Percentiles rank a stretch among this genome's conserved stretches.
Evolutionary conservation across 2,113 vertebrate genomes (phyloP).

Genomic region (Mesocricetus auratus): DNA sequence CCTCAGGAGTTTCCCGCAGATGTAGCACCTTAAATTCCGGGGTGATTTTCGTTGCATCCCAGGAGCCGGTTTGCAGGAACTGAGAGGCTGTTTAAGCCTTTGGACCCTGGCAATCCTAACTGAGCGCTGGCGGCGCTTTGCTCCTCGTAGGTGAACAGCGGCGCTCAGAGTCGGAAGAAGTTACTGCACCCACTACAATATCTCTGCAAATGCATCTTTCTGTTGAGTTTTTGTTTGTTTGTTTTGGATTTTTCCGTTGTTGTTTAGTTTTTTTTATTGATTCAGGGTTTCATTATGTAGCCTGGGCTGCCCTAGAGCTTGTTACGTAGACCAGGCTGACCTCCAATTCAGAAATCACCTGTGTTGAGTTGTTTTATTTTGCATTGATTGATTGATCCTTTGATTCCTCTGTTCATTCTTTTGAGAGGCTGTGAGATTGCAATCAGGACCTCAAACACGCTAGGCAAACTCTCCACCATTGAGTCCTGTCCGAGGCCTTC

Average conservation of each 20-base stretch:
- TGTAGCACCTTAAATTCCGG: constrained; percentile 33
- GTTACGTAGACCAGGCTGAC: no score
- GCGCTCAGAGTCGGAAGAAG: constrained; percentile 79
- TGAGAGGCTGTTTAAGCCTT: constrained; percentile 40
- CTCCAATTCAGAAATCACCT: no score
- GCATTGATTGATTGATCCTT: neutral
- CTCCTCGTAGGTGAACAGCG: constrained; percentile 80
- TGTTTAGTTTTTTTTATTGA: no score
- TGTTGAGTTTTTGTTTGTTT: constrained; percentile 13
- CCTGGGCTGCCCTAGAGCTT: no score
- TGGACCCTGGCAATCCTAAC: constrained; percentile 31
- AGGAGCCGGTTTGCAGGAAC: neutral
- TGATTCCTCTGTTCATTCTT: neutral
- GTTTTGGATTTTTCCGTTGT: no score
- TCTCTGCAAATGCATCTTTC: neutral
- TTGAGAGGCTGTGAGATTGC: neutral
- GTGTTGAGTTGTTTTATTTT: constrained; percentile 43
- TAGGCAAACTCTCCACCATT: neutral
- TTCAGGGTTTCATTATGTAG: no score
- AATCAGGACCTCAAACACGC: no score
- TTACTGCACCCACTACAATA: constrained; percentile 72
- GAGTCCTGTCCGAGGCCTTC: neutral
- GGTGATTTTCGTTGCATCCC: constrained; percentile 36
- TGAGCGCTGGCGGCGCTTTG: neutral
- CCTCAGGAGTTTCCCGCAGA: constrained; percentile 10